Conservation (phyloP, 2,888 invertebrate species). For the Eretmocerus hayati region DNA sequence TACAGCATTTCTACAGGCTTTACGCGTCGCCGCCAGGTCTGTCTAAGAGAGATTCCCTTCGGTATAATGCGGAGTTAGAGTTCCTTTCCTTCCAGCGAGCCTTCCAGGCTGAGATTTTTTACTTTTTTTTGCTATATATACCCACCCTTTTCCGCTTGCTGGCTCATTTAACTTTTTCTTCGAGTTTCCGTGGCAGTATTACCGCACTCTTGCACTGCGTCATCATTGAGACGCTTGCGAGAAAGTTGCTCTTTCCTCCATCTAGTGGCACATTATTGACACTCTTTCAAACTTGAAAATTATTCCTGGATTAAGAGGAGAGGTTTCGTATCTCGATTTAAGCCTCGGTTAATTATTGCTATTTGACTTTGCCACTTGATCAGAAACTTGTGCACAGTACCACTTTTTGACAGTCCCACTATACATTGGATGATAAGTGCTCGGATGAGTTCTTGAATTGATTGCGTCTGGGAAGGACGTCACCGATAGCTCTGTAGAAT, state of each 20-base stretch:
- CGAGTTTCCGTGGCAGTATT: background rate
- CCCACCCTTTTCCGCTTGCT: background rate
- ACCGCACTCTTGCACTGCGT: too few species aligned
- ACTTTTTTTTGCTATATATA: background rate
- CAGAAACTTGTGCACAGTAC: too few species aligned
- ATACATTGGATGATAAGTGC: too few species aligned
- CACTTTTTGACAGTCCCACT: too few species aligned
- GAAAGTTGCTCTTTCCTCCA: background rate
- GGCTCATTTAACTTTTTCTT: slow-evolving; percentile 18
- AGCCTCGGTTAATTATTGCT: slow-evolving; percentile 3
- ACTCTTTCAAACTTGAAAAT: slow-evolving; percentile 11
- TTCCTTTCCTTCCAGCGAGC: background rate
- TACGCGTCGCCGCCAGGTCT: too few species aligned
- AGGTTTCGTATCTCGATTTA: background rate
- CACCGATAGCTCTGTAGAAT: too few species aligned
- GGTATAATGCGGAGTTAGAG: too few species aligned
- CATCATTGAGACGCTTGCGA: too few species aligned
- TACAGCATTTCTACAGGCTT: too few species aligned
- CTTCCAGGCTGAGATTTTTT: background rate
- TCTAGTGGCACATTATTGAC: slow-evolving; percentile 9
- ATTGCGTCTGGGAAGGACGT: too few species aligned
- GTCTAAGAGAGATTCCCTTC: too few species aligned
- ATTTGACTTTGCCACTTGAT: background rate
- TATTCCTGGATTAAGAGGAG: background rate
- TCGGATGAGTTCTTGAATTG: too few species aligned